Base-by-base conservation (phyloP, 1,140 invertebrate species). In the Pantala flavescens region DNA sequence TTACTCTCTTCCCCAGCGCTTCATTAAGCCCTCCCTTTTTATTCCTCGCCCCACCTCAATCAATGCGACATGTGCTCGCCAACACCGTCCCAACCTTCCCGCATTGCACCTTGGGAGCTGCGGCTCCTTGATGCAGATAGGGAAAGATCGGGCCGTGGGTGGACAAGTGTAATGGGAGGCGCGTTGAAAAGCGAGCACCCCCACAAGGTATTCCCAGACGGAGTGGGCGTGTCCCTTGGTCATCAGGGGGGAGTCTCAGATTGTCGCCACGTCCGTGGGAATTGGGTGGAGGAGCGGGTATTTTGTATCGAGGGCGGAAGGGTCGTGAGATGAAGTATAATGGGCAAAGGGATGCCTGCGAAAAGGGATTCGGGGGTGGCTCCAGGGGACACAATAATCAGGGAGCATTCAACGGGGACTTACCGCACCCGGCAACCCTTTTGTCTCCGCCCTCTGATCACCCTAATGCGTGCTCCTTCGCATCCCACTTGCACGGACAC, bases 251-350 rank as follows among this genome's bases (percentile, higher is more conserved):
- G 49, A 63, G 49, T 63, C n/a, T 63, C 49, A 63, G 49, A 63
- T 63, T 63, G 49, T 63, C 49, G 49, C 49, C 3, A 63, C 12
- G 49, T 63, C 12, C 49, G n/a, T 63, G 49, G 49, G 49, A 63
- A 63, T 63, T 63, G 49, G 49, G 49, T 63, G 49, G 49, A 19
- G 49, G 49, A 21, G 49, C 3, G 49, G 49, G 49, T 21, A 21
- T 63, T 63, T 63, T 63, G 49, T 63, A 63, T 63, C 49, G 49
- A 63, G 49, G 49, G 49, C 49, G 14, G 49, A 21, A 63, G 49
- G 49, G 49, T 63, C 49, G 49, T 63, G 49, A 63, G 49, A 21
- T 63, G 49, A 63, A 63, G 49, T 63, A 63, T 63, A 63, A 63
- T 63, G 49, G 49, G 49, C 5, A 21, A 63, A 21, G 12, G 49